A percentile compares a stretch with the other conserved stretches of the same genome.
Conservation (phyloP, 2,797 vertebrate genomes). For the Scomberomorus guttatus region DNA sequence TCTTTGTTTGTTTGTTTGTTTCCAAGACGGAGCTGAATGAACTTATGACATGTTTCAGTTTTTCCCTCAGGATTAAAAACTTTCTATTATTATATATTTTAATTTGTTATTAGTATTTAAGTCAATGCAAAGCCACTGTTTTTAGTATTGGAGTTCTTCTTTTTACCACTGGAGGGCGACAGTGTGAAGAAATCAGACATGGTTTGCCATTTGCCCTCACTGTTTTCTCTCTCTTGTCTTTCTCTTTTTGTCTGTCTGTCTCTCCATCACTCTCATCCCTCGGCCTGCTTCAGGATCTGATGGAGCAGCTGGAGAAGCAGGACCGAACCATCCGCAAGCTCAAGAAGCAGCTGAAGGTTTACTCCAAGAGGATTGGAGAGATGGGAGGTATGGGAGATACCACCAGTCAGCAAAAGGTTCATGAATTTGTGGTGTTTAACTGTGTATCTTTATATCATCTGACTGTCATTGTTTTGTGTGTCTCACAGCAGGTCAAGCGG, state of each 20-base stretch:
- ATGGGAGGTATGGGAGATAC: conserved; percentile 90
- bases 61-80: background rate
- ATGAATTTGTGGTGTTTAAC: background rate
- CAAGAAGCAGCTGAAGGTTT: conserved; percentile 98
- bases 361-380: conserved; percentile 97
- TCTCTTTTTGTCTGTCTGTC: conserved; percentile 23
- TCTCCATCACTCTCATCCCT: conserved; percentile 22
- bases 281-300: conserved; percentile 89
- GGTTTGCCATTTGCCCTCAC: conserved; percentile 33
- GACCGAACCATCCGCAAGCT: conserved; percentile 97
- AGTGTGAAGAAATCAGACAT: conserved; percentile 2
- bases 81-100: background rate
- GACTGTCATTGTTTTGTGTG: conserved; percentile 19
- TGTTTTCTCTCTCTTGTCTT: conserved; percentile 4
- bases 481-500: conserved; percentile 88
- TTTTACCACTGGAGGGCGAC: conserved; percentile 40
- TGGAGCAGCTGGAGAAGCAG: conserved; percentile 99
- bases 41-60: background rate
- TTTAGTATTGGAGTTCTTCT: conserved; percentile 8
- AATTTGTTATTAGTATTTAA: background rate
- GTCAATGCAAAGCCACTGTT: conserved; percentile 10
- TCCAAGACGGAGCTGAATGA: background rate
- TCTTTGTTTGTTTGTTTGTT: conserved; percentile 24
- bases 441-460: background rate
- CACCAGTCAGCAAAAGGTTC: background rate